These are phyloP conservation scores for Ametastegia equiseti DNA, from an alignment of 2,888 invertebrate species.

Conservation along the genomic window DNA sequence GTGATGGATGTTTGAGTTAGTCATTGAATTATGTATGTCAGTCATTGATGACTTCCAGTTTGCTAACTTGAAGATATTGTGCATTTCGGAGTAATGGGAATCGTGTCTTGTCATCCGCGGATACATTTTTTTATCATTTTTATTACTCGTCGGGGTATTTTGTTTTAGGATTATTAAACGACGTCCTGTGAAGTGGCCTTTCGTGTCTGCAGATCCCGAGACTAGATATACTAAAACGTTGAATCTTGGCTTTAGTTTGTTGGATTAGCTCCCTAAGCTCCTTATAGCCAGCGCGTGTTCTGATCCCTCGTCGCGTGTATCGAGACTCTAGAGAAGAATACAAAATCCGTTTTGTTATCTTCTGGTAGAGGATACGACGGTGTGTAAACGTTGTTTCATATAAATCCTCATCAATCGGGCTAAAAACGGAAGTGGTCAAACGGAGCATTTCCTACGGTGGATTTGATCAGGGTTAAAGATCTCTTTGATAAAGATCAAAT, in stretches of 20 bases:
- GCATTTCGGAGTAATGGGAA: too few species aligned
- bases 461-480: background rate
- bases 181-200: constrained; percentile 6
- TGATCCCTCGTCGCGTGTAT: background rate
- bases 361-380: background rate
- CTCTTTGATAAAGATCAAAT: background rate
- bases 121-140: background rate
- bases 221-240: background rate
- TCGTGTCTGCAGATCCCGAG: background rate
- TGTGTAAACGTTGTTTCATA: background rate
- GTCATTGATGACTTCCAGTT: too few species aligned
- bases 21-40: too few species aligned
- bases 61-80: too few species aligned
- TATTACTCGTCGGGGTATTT: background rate
- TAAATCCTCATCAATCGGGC: too few species aligned
- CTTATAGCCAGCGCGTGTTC: background rate
- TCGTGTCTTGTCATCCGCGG: too few species aligned
- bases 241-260: background rate
- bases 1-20: too few species aligned
- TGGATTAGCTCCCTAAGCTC: background rate
- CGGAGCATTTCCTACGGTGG: background rate
- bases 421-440: background rate
- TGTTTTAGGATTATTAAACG: background rate
- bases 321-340: background rate
- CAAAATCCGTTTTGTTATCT: background rate